Conservation (phyloP, 2,888 invertebrate genomes). For the Chalcis sispes region DNA sequence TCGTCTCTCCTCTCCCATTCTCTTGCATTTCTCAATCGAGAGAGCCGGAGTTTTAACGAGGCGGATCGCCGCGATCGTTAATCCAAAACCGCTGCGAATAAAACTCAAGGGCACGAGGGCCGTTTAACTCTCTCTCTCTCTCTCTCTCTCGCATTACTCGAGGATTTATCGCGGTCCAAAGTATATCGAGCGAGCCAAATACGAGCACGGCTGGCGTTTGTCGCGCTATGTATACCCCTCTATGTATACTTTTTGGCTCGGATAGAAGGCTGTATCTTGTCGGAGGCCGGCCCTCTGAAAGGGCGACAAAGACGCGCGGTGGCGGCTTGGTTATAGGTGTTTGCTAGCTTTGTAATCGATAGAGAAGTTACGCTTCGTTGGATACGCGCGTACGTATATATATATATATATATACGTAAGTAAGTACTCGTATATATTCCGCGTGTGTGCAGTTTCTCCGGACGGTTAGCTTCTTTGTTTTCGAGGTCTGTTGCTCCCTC, state of each 20-base stretch:
- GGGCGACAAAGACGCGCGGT: background rate
- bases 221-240: background rate
- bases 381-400: too few species aligned
- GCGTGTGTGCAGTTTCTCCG: background rate
- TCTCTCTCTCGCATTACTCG: constrained; percentile 27
- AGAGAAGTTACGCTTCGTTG: constrained; percentile 17
- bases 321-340: too few species aligned
- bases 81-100: constrained; percentile 31
- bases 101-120: constrained; percentile 52
- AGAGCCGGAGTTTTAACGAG: constrained; percentile 23
- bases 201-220: background rate
- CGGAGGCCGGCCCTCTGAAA: too few species aligned
- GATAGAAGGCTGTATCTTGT: too few species aligned
- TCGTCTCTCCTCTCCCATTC: too few species aligned
- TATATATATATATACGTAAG: too few species aligned
- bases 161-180: constrained; percentile 39
- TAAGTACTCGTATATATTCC: background rate
- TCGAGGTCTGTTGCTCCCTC: background rate
- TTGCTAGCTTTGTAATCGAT: constrained; percentile 37
- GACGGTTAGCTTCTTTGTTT: too few species aligned
- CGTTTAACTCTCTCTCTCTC: background rate
- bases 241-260: too few species aligned
- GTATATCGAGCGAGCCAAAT: constrained; percentile 42
- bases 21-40: background rate
- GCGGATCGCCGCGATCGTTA: constrained; percentile 23